Conservation (phyloP, 2,888 invertebrate species). For the Theretra japonica region DNA sequence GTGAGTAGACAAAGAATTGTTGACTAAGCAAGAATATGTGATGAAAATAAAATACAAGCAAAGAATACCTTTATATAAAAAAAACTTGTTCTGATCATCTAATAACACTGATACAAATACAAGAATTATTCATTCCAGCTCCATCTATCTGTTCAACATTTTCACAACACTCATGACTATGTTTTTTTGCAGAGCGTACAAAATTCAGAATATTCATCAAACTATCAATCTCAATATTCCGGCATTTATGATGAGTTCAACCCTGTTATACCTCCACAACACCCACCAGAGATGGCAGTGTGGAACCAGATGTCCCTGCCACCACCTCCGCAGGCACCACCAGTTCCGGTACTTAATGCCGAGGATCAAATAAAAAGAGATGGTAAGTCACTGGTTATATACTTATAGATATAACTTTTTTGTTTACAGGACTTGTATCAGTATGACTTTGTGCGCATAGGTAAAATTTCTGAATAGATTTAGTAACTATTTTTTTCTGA, state of each 20-base stretch:
- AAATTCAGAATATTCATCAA: slow-evolving; percentile 50
- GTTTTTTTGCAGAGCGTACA: slow-evolving; percentile 25
- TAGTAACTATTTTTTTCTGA: too few species aligned
- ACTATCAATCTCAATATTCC: slow-evolving; percentile 65
- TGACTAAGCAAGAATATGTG: neutral
- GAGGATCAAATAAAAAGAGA: slow-evolving; percentile 83
- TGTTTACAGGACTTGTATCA: neutral
- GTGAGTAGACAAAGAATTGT: neutral
- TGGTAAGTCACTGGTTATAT: slow-evolving; percentile 57
- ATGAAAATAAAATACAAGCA: too few species aligned
- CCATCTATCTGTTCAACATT: too few species aligned
- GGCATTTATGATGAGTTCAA: slow-evolving; percentile 77
- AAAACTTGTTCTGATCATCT: too few species aligned
- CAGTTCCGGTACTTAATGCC: slow-evolving; percentile 59
- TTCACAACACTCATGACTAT: neutral
- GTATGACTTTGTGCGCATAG: neutral
- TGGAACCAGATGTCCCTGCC: slow-evolving; percentile 80
- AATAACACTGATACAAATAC: too few species aligned
- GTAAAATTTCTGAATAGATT: too few species aligned
- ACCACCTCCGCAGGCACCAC: slow-evolving; percentile 52
- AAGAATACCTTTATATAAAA: too few species aligned
- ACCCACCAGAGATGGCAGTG: slow-evolving; percentile 60
- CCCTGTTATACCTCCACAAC: slow-evolving; percentile 48
- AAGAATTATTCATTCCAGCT: too few species aligned
- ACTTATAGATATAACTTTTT: neutral